Conservation (phyloP, 2,888 invertebrate genomes). For the Amiota mariae region DNA sequence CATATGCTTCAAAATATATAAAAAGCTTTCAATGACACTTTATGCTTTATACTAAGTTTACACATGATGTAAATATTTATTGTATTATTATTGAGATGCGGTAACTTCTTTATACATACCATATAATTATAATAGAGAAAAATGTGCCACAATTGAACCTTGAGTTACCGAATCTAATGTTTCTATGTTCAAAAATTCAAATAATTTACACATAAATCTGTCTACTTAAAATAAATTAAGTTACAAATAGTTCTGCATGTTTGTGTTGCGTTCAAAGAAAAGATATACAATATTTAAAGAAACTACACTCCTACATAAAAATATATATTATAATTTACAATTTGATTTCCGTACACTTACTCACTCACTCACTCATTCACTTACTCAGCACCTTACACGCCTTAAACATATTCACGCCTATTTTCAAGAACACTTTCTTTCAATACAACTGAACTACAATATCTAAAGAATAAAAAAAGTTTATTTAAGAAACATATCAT, state of each 20-base stretch:
- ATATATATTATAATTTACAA: no score
- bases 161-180: no score
- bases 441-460: neutral
- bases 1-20: neutral
- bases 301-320: no score
- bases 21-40: neutral
- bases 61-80: no score
- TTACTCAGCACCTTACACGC: neutral
- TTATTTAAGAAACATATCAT: neutral
- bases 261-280: neutral
- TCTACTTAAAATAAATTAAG: neutral
- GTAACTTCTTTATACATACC: no score
- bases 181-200: no score
- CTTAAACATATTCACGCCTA: neutral
- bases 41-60: neutral
- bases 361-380: no score
- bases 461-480: neutral
- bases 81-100: no score
- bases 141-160: no score
- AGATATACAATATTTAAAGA: no score
- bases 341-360: no score
- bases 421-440: neutral
- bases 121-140: no score
- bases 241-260: neutral
- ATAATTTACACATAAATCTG: neutral